A percentile compares a stretch with the other conserved stretches of the same genome.
Conservation (phyloP, 2,888 invertebrate species). For the Trimorus sp. region DNA sequence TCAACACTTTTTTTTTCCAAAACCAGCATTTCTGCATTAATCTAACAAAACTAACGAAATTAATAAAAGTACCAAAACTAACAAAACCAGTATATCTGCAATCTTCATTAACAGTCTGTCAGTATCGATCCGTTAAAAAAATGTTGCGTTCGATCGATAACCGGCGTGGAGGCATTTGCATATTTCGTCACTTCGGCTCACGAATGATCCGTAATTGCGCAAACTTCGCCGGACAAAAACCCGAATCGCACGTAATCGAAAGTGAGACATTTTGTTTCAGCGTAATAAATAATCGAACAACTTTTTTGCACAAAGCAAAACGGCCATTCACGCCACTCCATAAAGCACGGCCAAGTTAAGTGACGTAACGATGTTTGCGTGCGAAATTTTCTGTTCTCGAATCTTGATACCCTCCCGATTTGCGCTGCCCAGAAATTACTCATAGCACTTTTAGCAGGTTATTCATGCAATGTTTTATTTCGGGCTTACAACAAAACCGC, state of each 20-base stretch:
- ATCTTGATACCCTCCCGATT: constrained; percentile 47
- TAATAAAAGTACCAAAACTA: too few species aligned
- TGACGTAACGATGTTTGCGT: constrained; percentile 63
- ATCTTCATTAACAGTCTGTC: too few species aligned
- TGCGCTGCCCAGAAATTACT: constrained; percentile 49
- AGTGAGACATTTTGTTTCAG: constrained; percentile 32
- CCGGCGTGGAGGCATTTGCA: too few species aligned
- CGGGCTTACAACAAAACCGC: constrained; percentile 67
- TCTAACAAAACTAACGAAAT: too few species aligned
- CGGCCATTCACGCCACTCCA: constrained; percentile 28
- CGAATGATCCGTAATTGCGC: not conserved
- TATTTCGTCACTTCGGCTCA: too few species aligned
- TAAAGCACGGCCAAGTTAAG: constrained; percentile 31
- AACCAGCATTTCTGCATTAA: not conserved
- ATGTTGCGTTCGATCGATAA: too few species aligned
- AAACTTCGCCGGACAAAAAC: not conserved
- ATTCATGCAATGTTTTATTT: constrained; percentile 64
- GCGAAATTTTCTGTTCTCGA: constrained; percentile 51
- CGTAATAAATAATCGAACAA: constrained; percentile 25
- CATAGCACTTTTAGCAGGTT: constrained; percentile 54
- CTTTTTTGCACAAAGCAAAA: constrained; percentile 29
- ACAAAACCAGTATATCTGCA: not conserved
- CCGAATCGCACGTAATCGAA: not conserved
- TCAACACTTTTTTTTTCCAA: not conserved
- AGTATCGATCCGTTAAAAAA: too few species aligned